Evolutionary conservation across 2,113 vertebrate genomes (phyloP), one percentile per base, ranked within the genome.

Genomic region (Excalfactoria chinensis): DNA sequence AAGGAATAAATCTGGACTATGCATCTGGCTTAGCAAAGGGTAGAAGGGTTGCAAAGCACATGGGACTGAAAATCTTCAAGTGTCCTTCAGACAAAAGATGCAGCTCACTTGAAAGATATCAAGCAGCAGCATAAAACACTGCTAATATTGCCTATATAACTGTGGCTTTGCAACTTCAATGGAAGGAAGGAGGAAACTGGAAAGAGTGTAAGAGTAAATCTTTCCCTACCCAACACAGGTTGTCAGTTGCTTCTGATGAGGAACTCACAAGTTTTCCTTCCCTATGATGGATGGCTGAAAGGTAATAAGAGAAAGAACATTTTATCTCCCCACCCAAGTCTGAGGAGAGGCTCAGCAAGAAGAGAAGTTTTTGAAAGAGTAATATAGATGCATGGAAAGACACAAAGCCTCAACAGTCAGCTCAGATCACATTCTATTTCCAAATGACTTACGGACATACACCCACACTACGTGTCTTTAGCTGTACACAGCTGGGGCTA

Each of bases 1-100:
- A 30, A 35, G 51, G 74, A 84, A 53, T 30, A 12, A 86, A 66
- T 35, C 11, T n/a, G 63, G 53, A 78, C 44, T 44, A 28, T 0
- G 2, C 37, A 48, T 7, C 34, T 1, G 0, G 35, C 62, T 72
- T 68, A 82, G 62, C 40, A 94, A 93, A 86, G 48, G 73, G n/a
- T 26, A 88, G 44, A 44, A 43, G 21, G 43, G 58, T 13, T 81
- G 62, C 73, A 81, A 78, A 78, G 70, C 49, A 84, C 43, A 51
- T 1, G 1, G 43, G 59, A 78, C 70, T 71, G 51, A 92, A 92
- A 90, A 89, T 82, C 71, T 37, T 68, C 43, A 46, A 67, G 67
- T 81, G 72, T 94, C 35, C 56, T 62, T 32, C 35, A 89, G 46
- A 89, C 34, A 82, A 92, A 91, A 92, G 86, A 84, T 13, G 30